These are phyloP conservation scores for Anhinga rufa DNA, from an alignment of 2,113 vertebrate species.

Conservation along the genomic window DNA sequence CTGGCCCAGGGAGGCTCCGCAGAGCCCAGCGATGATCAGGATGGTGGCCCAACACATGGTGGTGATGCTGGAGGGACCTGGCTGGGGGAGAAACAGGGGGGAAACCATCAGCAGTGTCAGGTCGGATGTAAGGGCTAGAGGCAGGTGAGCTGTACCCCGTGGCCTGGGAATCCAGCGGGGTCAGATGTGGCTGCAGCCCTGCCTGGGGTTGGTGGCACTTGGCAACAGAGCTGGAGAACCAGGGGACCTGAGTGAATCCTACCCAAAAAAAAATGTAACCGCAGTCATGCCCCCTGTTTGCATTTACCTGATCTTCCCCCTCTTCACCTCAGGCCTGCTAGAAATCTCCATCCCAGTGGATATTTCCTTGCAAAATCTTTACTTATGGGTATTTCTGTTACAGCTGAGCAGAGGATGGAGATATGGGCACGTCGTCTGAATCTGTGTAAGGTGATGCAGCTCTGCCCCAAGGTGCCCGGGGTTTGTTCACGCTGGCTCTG, in stretches of 20 bases:
- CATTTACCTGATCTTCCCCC: background rate
- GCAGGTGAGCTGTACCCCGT: fast-evolving
- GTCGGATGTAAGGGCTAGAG: background rate
- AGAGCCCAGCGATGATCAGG: conserved; percentile 73
- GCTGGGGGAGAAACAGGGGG: background rate
- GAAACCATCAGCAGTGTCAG: background rate
- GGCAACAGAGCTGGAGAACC: background rate
- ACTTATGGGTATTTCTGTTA: background rate
- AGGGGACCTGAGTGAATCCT: background rate
- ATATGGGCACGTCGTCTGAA: fast-evolving
- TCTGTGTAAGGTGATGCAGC: background rate
- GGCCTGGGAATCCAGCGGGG: too few species aligned
- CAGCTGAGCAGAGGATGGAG: background rate
- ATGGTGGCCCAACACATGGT: conserved; percentile 73
- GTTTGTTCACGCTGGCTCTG: background rate
- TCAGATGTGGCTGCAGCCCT: background rate
- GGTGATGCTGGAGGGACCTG: conserved; percentile 21
- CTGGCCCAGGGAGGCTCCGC: conserved; percentile 65
- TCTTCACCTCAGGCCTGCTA: background rate
- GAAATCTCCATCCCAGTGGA: background rate
- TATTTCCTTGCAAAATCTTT: background rate
- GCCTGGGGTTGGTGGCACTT: background rate
- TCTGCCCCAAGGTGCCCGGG: fast-evolving
- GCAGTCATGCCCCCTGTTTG: fast-evolving
- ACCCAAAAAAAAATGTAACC: fast-evolving